phyloP scores from a whole-genome alignment of 2,113 vertebrate species.

The Seriola dumerili region DNA sequence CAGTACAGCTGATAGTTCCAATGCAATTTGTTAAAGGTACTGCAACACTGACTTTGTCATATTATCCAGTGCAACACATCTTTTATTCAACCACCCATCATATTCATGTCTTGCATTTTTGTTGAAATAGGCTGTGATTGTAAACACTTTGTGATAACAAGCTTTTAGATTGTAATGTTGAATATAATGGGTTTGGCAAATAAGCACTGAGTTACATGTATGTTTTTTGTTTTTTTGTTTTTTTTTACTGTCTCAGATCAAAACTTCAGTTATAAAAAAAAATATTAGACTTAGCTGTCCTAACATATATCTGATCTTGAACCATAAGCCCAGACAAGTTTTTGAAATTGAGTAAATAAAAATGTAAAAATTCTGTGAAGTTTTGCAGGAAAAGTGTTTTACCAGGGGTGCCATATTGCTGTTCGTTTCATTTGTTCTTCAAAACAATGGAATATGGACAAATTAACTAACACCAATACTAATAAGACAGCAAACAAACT shows the following conservation, averaged over 20 bases:
- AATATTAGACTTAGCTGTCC: neutral
- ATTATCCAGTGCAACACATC: neutral
- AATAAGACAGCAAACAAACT: neutral
- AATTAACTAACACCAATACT: neutral
- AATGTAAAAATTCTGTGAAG: neutral
- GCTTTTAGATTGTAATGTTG: slow-evolving; percentile 10
- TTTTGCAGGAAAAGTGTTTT: slow-evolving; percentile 19
- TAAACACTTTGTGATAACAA: neutral
- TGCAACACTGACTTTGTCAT: neutral
- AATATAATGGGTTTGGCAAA: neutral
- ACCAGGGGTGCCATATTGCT: neutral
- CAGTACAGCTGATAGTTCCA: neutral
- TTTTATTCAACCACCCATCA: slow-evolving; percentile 6
- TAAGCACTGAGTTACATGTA: neutral
- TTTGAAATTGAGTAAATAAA: neutral
- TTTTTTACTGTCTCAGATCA: neutral
- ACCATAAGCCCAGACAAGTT: neutral
- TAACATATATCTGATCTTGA: neutral
- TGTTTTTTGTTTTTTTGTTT: neutral
- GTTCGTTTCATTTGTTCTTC: neutral
- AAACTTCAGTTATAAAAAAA: neutral
- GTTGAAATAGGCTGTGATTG: slow-evolving; percentile 6
- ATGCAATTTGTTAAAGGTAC: slow-evolving; percentile 5
- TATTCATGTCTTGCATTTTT: slow-evolving; percentile 43
- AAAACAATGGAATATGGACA: neutral